These are phyloP conservation scores for Cydia pomonella DNA, from an alignment of 1,140 invertebrate genomes.

Conservation along the genomic window DNA sequence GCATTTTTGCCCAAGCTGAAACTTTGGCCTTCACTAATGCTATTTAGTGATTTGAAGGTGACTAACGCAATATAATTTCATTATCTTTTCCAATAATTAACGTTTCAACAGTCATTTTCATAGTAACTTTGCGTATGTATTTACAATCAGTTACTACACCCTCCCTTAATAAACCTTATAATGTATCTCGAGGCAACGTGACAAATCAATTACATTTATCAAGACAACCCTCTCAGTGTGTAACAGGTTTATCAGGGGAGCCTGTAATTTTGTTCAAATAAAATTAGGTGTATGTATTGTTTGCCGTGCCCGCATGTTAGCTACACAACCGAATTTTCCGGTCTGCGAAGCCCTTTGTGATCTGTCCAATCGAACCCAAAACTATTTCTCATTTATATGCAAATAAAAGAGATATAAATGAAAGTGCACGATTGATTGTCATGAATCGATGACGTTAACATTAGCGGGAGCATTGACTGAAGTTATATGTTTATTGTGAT, in stretches of 20 bases:
- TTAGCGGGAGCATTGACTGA: not conserved
- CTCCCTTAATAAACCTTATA: not conserved
- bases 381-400: constrained; percentile 16
- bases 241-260: constrained; percentile 23
- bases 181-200: not conserved
- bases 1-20: no score
- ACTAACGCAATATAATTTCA: no score
- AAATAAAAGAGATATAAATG: constrained; percentile 27
- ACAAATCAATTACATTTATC: constrained; percentile 23
- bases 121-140: not conserved
- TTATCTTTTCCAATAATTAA: no score
- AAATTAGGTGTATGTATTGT: constrained; percentile 39
- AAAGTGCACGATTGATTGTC: not conserved
- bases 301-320: constrained; percentile 56
- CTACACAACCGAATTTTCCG: constrained; percentile 56
- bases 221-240: constrained; percentile 21
- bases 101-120: not conserved
- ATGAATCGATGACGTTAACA: not conserved
- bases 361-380: constrained; percentile 23
- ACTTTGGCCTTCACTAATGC: no score
- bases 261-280: constrained; percentile 32
- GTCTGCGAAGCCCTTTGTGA: constrained; percentile 54
- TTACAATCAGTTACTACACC: not conserved
- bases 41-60: no score
- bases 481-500: not conserved